Percentiles rank a stretch among this genome's conserved stretches.
Evolutionary conservation across 92 coral and sea anemone species (phyloP).

Genomic region (Heliopora coerulea): DNA sequence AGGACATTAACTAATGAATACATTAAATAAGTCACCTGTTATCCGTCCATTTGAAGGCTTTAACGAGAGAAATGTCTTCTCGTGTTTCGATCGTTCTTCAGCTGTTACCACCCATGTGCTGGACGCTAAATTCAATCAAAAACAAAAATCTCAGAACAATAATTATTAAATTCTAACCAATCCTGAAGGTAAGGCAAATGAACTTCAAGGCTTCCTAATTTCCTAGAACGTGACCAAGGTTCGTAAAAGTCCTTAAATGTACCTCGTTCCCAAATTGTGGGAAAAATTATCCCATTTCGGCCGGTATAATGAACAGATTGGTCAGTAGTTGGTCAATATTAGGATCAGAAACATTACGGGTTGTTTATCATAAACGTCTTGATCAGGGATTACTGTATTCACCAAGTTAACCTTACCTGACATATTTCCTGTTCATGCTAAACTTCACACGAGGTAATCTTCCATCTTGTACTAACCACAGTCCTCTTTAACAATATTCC

Average conservation of each 20-base stretch:
- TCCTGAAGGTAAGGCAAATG: neutral
- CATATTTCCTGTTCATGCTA: constrained; percentile 37
- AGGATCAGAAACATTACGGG: too few relatives aligned
- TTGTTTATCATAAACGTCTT: too few relatives aligned
- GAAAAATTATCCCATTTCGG: too few relatives aligned
- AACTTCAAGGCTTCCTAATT: neutral
- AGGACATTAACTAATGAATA: neutral
- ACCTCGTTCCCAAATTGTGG: too few relatives aligned
- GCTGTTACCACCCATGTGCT: constrained; percentile 88
- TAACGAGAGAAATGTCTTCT: constrained; percentile 85
- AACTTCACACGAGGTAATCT: neutral
- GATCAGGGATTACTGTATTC: too few relatives aligned
- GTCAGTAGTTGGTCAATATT: too few relatives aligned
- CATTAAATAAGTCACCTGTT: constrained; percentile 53
- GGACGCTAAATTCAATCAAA: neutral
- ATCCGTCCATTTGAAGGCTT: constrained; percentile 81
- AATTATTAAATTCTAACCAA: neutral
- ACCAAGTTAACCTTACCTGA: constrained; percentile 29
- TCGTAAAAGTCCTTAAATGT: too few relatives aligned
- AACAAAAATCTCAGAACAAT: constrained; percentile 1
- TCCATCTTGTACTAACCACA: neutral
- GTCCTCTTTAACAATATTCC: neutral
- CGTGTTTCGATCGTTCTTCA: constrained; percentile 93
- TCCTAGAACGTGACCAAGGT: neutral
- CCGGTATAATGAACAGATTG: too few relatives aligned